Base-by-base conservation (phyloP, 2,113 vertebrate genomes). In the Aplodontia rufa region DNA sequence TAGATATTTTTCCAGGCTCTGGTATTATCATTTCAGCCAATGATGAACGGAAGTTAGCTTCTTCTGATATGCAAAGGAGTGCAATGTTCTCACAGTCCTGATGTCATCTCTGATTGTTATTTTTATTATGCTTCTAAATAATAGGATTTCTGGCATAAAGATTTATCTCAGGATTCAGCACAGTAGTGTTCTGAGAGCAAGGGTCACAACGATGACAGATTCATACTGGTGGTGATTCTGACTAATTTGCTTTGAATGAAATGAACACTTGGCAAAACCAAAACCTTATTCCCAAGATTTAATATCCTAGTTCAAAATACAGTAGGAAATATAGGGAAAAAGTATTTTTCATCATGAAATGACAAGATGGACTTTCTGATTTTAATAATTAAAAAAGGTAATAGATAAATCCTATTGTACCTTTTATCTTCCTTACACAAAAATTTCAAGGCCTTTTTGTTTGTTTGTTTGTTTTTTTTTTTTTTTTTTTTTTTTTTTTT, bases 161-260 rank as follows among this genome's bases (percentile, higher is more conserved):
- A 96, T 97, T 98, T 98, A 98, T 98, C 98, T 98, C 97, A 98
- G 97, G 97, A 97, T 96, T 98, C 97, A 98, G 97, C 97, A 97
- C 93, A 92, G 98, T 90, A 42, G 87, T 97, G 96, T 97, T 96
- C 83, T 11, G 95, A 97, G 96, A 98, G 96, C 97, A 97, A 93
- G 95, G 97, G 93, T 95, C 86, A 87, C 30, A 24, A 24, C 71
- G 97, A 92, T 94, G 98, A 98, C 87, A 95, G 98, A 98, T 98
- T 98, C 97, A 98, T 96, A 95, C 85, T 96, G 91, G 96, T 96
- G 96, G 97, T 95, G 97, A 97, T 96, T 95, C 94, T 98, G 97
- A 98, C 97, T 98, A 97, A 98, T 98, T 97, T 96, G 96, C 98
- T 98, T 98, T 97, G 97, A 97, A 97, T 94, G 96, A 97, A 97